Evolutionary conservation across 2,113 vertebrate genomes (phyloP), one percentile per base, ranked within the genome.

Genomic region (Ifrita kowaldi): DNA sequence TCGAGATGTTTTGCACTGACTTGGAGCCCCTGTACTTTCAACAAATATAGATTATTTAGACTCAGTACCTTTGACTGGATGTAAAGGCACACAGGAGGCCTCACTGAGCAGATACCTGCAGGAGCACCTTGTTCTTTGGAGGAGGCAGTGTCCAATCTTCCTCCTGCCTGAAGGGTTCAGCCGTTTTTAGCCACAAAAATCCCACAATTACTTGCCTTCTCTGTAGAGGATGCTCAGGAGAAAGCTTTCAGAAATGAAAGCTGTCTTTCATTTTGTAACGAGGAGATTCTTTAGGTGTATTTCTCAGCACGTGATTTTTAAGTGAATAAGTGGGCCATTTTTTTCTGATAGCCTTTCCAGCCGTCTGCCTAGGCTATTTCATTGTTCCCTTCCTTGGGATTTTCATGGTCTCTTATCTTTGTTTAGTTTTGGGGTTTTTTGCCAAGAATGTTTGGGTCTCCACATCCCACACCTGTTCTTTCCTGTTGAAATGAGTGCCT

Each of bases 1-100:
- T 96, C 8, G 21, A 92, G 70, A 93, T 95, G 86, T 94, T 95
- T 94, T 41, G 16, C 86, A 91, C 90, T 96, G 93, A 95, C 62
- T 80, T 1, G 2, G 71, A 93, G 37, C 56, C 37, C 74, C 90
- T 94, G 77, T 96, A 93, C 57, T 39, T 95, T 94, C 77, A 84
- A 80, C 10, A 96, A 82, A 75, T 70, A 73, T 0, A 64, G 86
- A 90, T 87, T 91, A 59, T 96, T 97, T 94, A 30, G 69, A 69
- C 42, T n/a, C 55, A 46, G 39, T 55, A 91, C 83, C 65, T 92
- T 86, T 91, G 50, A 74, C 87, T 32, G 82, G 57, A 47, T 81
- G 70, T 24, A 76, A 57, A 88, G 88, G 88, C 24, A 49, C 13
- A 14, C 11, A 23, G 73, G 64, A 67, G 33, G 20, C n/a, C 41